These are phyloP conservation scores for Poecilus cupreus DNA, from an alignment of 2,888 invertebrate genomes.

Conservation along the genomic window DNA sequence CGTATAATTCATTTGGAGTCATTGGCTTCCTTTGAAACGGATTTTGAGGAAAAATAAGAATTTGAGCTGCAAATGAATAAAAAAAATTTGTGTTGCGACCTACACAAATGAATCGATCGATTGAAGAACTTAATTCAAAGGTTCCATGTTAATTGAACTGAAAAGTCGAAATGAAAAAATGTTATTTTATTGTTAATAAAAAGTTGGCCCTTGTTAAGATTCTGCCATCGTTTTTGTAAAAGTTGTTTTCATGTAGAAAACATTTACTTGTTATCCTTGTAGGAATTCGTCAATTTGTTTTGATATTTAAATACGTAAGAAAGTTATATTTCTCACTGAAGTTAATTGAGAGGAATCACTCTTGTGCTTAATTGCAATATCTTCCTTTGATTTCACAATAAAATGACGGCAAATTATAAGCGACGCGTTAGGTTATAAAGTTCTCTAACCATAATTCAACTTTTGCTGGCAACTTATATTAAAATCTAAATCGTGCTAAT, in stretches of 20 bases:
- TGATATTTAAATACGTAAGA: not conserved
- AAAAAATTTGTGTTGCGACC: not conserved
- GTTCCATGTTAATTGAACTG: not conserved
- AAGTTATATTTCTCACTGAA: not conserved
- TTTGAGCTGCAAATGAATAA: not conserved
- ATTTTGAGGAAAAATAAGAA: too few species aligned
- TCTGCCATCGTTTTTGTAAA: too few species aligned
- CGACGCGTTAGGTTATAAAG: constrained; percentile 12
- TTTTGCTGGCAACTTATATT: constrained; percentile 50
- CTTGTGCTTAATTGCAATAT: constrained; percentile 34
- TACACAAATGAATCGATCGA: not conserved
- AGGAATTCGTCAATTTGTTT: not conserved
- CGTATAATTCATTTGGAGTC: too few species aligned
- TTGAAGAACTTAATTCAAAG: not conserved
- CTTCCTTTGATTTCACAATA: constrained; percentile 31
- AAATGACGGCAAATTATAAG: constrained; percentile 13
- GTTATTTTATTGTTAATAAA: not conserved
- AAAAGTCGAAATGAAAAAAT: not conserved
- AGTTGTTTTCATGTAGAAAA: too few species aligned
- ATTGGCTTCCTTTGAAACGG: too few species aligned
- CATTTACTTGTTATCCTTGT: not conserved
- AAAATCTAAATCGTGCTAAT: constrained; percentile 52
- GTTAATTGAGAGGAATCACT: not conserved
- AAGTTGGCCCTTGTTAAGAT: not conserved
- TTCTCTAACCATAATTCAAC: constrained; percentile 37